Evolutionary conservation across 1,140 invertebrate species (phyloP).

Genomic region (Cyrtorhinus lividipennis): DNA sequence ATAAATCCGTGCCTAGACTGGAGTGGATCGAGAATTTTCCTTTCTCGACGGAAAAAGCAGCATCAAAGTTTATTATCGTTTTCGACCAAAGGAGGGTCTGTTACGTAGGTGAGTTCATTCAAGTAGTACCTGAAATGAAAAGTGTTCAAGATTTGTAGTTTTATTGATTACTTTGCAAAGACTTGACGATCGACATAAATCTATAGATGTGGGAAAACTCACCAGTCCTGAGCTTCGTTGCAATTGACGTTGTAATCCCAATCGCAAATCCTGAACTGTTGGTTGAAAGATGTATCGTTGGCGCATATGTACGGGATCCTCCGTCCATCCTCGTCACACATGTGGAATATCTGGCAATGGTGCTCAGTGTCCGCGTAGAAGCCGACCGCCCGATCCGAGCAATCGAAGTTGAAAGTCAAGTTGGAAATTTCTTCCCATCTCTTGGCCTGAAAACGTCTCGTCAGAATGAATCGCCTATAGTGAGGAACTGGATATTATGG

Average conservation of each 20-base stretch:
- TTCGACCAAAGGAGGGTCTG: constrained; percentile 35
- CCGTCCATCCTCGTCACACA: constrained; percentile 45
- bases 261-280: constrained; percentile 44
- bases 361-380: constrained; percentile 48
- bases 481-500: background rate
- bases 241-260: constrained; percentile 46
- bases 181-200: background rate
- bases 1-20: no score
- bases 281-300: constrained; percentile 44
- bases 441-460: constrained; percentile 29
- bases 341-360: constrained; percentile 48
- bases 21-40: no score
- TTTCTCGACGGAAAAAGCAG: no score
- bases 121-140: constrained; percentile 39
- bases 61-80: constrained; percentile 10
- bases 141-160: no score
- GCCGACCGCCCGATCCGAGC: constrained; percentile 37
- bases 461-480: background rate
- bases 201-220: constrained; percentile 19
- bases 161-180: background rate
- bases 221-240: constrained; percentile 36
- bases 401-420: constrained; percentile 44
- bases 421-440: constrained; percentile 46
- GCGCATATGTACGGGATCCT: constrained; percentile 44
- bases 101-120: constrained; percentile 43